Evolutionary conservation across 2,797 vertebrate genomes (phyloP), one percentile per base, ranked within the genome.

Genomic region (Eupleurogrammus muticus): DNA sequence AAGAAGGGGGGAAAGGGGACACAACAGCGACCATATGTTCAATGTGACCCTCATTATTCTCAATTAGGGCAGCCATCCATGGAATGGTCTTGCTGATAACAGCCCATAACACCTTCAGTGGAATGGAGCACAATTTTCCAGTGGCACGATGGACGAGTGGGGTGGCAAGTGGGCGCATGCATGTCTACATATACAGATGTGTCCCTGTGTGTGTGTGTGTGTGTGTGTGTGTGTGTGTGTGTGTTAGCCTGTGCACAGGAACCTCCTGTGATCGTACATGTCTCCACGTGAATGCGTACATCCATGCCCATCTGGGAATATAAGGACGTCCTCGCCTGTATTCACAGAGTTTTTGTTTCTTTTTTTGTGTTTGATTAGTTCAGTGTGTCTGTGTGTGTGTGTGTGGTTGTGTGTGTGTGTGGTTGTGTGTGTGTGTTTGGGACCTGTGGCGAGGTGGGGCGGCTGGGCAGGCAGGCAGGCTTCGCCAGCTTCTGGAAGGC

Each of bases 41-140:
- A 95, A 95, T 94, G 94, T 95, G 94, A 95, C 94, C 94, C 94
- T 95, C 94, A 95, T 95, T 95, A 95, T 95, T 95, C 94, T 95
- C 94, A 94, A 95, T 95, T 95, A 95, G 94, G 92, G 93, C 94
- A 95, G 94, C 93, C 94, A 95, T 94, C 94, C 94, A 94, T 95
- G 94, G 93, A 94, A 93, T 93, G 92, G 93, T 94, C 92, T 94
- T 88, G 92, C 93, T 94, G 94, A 94, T 94, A 94, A 93, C 89
- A 92, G 92, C 90, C 90, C 91, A 88, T 92, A 94, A 94, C 93
- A 93, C 94, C 94, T 94, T 94, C 88, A 80, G 82, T 79, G 83
- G 90, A 91, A 91, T 84, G 83, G 84, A 70, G 86, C 82, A 66
- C 86, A 85, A 88, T 91, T 82, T 89, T 91, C 89, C 77, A 81